phyloP scores from a whole-genome alignment of 1,140 invertebrate species.

The Delia radicum region DNA sequence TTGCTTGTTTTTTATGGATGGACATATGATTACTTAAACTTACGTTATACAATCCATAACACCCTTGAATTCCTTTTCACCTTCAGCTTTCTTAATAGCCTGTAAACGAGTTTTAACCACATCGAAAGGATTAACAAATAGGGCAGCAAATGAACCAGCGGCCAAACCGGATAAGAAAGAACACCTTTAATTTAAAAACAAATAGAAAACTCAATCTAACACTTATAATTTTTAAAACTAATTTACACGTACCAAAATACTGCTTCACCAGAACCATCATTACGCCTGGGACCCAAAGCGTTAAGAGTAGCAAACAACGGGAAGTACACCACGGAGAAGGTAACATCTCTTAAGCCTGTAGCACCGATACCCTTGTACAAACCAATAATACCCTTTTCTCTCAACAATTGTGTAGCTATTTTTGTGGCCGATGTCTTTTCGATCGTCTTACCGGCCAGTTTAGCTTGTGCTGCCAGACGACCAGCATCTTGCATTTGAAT shows the following conservation, averaged over 20 bases:
- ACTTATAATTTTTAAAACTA: background rate
- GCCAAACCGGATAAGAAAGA: constrained; percentile 90
- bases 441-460: constrained; percentile 61
- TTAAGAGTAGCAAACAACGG: constrained; percentile 95
- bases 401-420: constrained; percentile 76
- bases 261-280: constrained; percentile 72
- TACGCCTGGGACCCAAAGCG: constrained; percentile 77
- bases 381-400: constrained; percentile 86
- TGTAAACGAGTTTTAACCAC: constrained; percentile 98
- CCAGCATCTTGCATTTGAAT: constrained; percentile 99
- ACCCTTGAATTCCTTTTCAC: constrained; percentile 85
- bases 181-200: constrained; percentile 63
- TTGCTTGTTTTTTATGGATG: too few species aligned
- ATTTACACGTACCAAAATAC: constrained; percentile 60
- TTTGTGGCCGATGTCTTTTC: constrained; percentile 80
- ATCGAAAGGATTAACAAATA: constrained; percentile 95
- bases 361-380: constrained; percentile 94
- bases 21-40: constrained; percentile 48
- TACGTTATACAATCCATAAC: constrained; percentile 87
- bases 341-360: constrained; percentile 90
- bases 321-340: constrained; percentile 98
- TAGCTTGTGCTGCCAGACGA: constrained; percentile 72
- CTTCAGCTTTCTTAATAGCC: constrained; percentile 82
- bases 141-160: constrained; percentile 86
- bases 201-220: background rate